Base-by-base conservation (phyloP, 2,113 vertebrate species). In the Plestiodon gilberti region DNA sequence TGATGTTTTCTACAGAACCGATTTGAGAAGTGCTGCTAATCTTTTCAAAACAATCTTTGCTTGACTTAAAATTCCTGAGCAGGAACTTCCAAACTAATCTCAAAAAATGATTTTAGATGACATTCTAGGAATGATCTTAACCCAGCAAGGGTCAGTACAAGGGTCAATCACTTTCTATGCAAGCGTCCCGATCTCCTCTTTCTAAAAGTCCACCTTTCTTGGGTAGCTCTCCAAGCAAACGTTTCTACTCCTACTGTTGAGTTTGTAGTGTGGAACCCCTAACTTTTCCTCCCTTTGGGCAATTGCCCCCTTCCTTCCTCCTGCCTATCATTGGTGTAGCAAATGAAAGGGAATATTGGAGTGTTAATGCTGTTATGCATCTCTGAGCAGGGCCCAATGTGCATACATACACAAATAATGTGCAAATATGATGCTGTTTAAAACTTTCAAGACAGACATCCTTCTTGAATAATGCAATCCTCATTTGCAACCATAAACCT, bases 401-500 rank as follows among this genome's bases (percentile, higher is more conserved):
- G 4, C 35, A 33, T 20, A 18, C 4, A 11, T 30, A 18, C 17
- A 48, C 15, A 81, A 52, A 81, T 64, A 80, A 64, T 28, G 79
- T 65, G 40, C 28, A 81, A 48, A 74, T 75, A 62, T 75, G 43
- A 52, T 61, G 33, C 43, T 87, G 70, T 18, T 81, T 65, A 81
- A 81, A 81, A 81, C 28, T 57, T 65, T 74, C 6, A 55, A 65
- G 69, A 38, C n/a, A 81, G 57, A 52, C 83, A 30, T 30, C 40
- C 43, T 75, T 38, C 85, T 33, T 65, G 69, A 64, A 87, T 81
- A 87, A 87, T 87, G 85, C 69, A 78, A 81, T 52, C 17, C 69
- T 65, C 69, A 74, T 81, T 87, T 81, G 78, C 85, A 87, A 64
- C 62, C 69, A 65, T 55, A 74, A 75, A 67, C 78, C 78, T 38